Evolutionary conservation across 1,140 invertebrate genomes (phyloP).

Genomic region (Lepidotrigona ventralis): DNA sequence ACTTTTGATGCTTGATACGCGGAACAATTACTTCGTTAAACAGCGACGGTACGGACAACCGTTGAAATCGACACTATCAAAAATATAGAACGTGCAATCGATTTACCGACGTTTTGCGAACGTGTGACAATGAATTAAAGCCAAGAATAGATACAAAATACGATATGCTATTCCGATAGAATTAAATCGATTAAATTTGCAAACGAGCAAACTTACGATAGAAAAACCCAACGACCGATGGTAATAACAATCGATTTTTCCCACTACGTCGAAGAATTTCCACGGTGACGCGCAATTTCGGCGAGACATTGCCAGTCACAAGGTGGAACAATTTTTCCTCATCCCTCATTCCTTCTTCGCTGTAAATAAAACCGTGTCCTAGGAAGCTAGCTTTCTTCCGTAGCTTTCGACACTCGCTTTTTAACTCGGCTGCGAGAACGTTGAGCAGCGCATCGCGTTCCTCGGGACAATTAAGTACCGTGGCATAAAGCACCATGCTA

Average conservation of each 20-base stretch:
- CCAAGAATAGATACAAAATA: background rate
- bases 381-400: background rate
- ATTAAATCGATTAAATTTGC: background rate
- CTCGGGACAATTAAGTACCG: conserved; percentile 9
- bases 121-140: background rate
- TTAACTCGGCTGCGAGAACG: background rate
- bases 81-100: too few relatives aligned
- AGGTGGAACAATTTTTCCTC: background rate
- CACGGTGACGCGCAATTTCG: background rate
- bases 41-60: background rate
- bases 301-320: too few relatives aligned
- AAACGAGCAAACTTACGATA: background rate
- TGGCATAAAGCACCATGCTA: background rate
- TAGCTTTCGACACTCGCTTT: background rate
- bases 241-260: too few relatives aligned
- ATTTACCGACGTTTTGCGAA: too few relatives aligned
- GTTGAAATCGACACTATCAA: background rate
- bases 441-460: background rate
- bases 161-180: background rate
- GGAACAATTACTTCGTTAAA: background rate
- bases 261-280: too few relatives aligned
- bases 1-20: too few relatives aligned
- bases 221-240: background rate
- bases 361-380: background rate
- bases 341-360: background rate